These are phyloP conservation scores for Drosophila lacicola DNA, from an alignment of 2,888 invertebrate species.

Conservation along the genomic window DNA sequence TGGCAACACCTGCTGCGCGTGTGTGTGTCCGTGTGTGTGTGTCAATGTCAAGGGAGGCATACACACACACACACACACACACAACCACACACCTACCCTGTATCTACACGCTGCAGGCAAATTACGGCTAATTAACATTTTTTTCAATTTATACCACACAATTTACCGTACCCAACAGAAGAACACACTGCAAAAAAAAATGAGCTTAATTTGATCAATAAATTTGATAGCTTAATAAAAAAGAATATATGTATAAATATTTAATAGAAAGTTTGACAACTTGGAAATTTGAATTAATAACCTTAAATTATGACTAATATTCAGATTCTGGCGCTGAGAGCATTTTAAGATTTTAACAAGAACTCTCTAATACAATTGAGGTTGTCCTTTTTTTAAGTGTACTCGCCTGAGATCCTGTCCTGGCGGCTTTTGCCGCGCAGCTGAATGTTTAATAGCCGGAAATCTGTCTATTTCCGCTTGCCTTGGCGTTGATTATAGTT, in stretches of 20 bases:
- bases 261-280: too few relatives aligned
- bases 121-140: slow-evolving; percentile 76
- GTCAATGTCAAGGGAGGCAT: slow-evolving; percentile 68
- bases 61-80: slow-evolving; percentile 1
- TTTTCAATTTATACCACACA: slow-evolving; percentile 71
- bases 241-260: not conserved
- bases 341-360: not conserved
- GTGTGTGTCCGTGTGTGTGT: slow-evolving; percentile 18
- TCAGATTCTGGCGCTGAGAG: not conserved
- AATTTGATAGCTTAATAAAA: not conserved
- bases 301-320: not conserved
- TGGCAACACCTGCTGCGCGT: slow-evolving; percentile 66
- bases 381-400: slow-evolving; percentile 28
- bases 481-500: slow-evolving; percentile 80
- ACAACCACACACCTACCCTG: not conserved
- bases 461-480: slow-evolving; percentile 81
- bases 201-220: too few relatives aligned
- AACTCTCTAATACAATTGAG: not conserved
- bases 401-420: slow-evolving; percentile 31
- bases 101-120: slow-evolving; percentile 46
- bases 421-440: slow-evolving; percentile 65
- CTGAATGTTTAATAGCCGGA: slow-evolving; percentile 81
- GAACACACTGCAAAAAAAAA: slow-evolving; percentile 46
- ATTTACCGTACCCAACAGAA: slow-evolving; percentile 17
- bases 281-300: not conserved